Percentiles rank a stretch among this genome's conserved stretches.
phyloP scores from a whole-genome alignment of 2,797 vertebrate species.

The Coluber constrictor region DNA sequence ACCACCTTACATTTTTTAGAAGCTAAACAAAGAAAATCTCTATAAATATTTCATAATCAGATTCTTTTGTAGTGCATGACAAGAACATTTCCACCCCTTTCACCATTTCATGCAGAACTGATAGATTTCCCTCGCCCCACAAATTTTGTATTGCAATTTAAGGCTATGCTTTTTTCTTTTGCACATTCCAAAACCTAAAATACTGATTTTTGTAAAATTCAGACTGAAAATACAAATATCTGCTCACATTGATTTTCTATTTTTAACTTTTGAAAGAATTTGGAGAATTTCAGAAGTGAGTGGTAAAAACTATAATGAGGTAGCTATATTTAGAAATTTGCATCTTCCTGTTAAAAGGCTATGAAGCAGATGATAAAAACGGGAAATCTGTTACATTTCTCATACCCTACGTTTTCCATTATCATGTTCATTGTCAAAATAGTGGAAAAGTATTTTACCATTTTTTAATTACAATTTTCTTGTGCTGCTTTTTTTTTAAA shows the following conservation, averaged over 20 bases:
- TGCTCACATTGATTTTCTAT: neutral
- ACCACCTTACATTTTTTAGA: neutral
- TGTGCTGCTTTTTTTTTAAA: neutral
- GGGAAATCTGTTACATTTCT: neutral
- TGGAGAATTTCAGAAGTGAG: neutral
- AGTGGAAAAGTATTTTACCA: neutral
- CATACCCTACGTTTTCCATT: neutral
- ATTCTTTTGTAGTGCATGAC: slow-evolving; percentile 15
- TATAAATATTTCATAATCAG: slow-evolving; percentile 1
- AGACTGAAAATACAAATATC: neutral
- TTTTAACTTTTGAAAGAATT: neutral
- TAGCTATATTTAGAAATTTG: neutral
- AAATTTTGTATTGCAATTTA: neutral
- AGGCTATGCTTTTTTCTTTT: neutral
- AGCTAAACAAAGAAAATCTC: slow-evolving; percentile 13
- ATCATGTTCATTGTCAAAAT: neutral
- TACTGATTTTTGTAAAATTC: neutral
- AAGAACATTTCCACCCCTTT: neutral
- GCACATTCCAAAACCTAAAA: neutral
- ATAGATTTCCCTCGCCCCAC: neutral
- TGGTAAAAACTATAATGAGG: neutral
- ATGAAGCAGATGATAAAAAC: neutral
- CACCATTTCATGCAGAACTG: neutral
- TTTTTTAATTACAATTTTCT: neutral
- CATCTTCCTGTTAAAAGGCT: neutral